A percentile compares a stretch with the other conserved stretches of the same genome.
phyloP scores from a whole-genome alignment of 2,113 vertebrate genomes.

The Paradoxurus hermaphroditus region DNA sequence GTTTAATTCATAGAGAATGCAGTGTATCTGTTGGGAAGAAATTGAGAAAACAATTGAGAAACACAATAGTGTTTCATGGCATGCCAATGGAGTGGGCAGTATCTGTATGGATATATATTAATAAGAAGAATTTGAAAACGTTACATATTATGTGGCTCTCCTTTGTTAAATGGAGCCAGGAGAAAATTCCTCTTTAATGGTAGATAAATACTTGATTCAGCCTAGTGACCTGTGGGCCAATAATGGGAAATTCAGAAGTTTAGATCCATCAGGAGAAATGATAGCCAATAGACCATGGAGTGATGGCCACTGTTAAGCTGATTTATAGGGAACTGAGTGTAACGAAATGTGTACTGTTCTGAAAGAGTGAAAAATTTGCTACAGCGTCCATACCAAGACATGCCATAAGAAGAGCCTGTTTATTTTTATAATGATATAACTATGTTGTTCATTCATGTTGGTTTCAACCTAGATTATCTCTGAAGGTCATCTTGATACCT shows the following conservation, averaged over 20 bases:
- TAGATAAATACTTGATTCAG: slow-evolving; percentile 41
- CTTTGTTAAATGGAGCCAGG: slow-evolving; percentile 53
- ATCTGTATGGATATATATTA: not conserved
- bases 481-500: slow-evolving; percentile 32
- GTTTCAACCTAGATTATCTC: slow-evolving; percentile 14
- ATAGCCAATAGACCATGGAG: slow-evolving; percentile 47
- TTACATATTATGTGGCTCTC: not conserved
- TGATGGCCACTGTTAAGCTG: slow-evolving; percentile 51
- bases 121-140: slow-evolving; percentile 14
- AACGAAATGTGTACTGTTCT: slow-evolving; percentile 20
- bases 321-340: slow-evolving; percentile 46
- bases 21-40: not conserved
- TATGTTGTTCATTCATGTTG: not conserved
- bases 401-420: not conserved
- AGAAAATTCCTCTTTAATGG: slow-evolving; percentile 36
- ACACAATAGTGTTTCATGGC: not conserved
- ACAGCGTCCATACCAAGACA: not conserved
- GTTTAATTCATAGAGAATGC: not conserved
- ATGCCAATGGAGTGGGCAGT: not conserved
- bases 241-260: slow-evolving; percentile 51
- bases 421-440: slow-evolving; percentile 29
- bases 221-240: slow-evolving; percentile 54
- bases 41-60: not conserved
- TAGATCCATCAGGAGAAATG: slow-evolving; percentile 64
- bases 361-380: slow-evolving; percentile 12